Percentiles rank a stretch among this genome's conserved stretches.
Evolutionary conservation across 2,888 invertebrate genomes (phyloP).

Genomic region (Sceliomorpha sp.): DNA sequence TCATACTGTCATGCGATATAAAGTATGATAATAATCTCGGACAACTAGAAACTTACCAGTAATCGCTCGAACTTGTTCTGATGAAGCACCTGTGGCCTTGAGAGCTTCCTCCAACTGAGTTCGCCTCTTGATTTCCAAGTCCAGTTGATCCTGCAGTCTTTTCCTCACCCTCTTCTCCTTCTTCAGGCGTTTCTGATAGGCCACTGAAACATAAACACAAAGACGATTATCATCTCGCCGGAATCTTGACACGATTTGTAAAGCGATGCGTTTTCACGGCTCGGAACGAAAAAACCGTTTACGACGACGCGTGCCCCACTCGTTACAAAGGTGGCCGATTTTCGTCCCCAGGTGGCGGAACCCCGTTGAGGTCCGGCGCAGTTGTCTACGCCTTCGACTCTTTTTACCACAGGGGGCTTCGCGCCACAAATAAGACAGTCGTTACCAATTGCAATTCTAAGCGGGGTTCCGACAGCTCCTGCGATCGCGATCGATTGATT

Average conservation of each 20-base stretch:
- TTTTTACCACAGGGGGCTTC: constrained; percentile 73
- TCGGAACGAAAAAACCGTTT: constrained; percentile 17
- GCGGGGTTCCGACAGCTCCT: constrained; percentile 46
- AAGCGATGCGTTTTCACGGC: constrained; percentile 20
- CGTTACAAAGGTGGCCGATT: constrained; percentile 48
- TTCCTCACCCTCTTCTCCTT: constrained; percentile 91
- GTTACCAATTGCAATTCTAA: constrained; percentile 42
- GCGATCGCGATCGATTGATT: constrained; percentile 16
- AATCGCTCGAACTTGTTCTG: constrained; percentile 89
- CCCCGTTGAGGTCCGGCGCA: constrained; percentile 68
- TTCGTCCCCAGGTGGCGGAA: constrained; percentile 68
- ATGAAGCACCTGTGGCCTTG: constrained; percentile 87
- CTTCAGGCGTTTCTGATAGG: constrained; percentile 94
- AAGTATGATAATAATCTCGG: too few species aligned
- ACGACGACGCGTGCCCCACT: constrained; percentile 39
- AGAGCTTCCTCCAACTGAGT: constrained; percentile 90
- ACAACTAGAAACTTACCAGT: constrained; percentile 80
- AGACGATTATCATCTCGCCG: constrained; percentile 30
- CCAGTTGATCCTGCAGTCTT: constrained; percentile 92
- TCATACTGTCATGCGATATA: too few species aligned
- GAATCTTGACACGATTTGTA: too few species aligned
- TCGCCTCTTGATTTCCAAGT: constrained; percentile 89
- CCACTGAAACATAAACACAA: constrained; percentile 83
- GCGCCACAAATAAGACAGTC: constrained; percentile 49
- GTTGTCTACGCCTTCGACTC: constrained; percentile 67